Evolutionary conservation across 2,888 invertebrate species (phyloP), one percentile per base, ranked within the genome.

Genomic region (Coelinius sp.): DNA sequence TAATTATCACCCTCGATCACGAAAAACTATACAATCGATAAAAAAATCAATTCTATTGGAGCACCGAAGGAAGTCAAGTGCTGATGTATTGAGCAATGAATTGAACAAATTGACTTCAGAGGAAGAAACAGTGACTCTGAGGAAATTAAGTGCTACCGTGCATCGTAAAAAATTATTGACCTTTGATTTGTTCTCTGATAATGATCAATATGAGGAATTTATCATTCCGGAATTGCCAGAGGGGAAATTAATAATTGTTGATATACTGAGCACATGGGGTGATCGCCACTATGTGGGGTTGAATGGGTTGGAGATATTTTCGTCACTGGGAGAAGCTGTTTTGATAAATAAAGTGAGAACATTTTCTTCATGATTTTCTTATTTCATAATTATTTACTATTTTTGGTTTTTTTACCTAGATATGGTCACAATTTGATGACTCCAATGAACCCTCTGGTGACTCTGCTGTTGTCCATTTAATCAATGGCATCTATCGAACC

Each of bases 291-390:
- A 93, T 79, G 92, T 95, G 12, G 95, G 95, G 0, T 86, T 95
- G 68, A 95, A 94, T 83, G 95, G 94, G 1, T 90, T 95, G 67
- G 94, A 95, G 85, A 87, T 95, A 74, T 95, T 94, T 83, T 91
- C 92, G 74, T 88, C 88, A 14, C 88, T 89, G 64, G 95, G 94
- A 8, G 89, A 90, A 75, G 88, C 89, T 35, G 90, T 92, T 1
- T 82, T 85, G 63, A 89, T 94, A 71, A 89, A 91, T 83, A 91
- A 92, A 89, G 94, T 94, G 20, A 24, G 35, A 6, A 68, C 64
- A n/a, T 44, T 44, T 10, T n/a, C 12, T 44, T n/a, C 12, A 63
- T 0, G 22, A 41, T 35, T 22, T 20, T 38, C 35, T 59, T 31
- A 24, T 62, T 41, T 62, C 3, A 41, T 8, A 35, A 31, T 24